Conservation (phyloP, 2,888 invertebrate genomes). For the Agrenia bidenticulata region DNA sequence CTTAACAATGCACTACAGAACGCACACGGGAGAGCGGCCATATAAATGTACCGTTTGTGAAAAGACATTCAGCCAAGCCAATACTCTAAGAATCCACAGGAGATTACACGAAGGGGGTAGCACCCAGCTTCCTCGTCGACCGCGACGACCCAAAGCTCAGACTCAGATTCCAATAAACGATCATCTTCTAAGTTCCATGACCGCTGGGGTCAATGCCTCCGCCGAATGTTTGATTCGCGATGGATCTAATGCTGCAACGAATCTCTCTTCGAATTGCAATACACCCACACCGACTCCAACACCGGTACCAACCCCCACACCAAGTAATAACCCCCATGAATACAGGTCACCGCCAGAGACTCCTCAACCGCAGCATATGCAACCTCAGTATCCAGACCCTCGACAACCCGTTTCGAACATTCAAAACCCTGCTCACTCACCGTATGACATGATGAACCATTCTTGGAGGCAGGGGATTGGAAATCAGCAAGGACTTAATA, state of each 20-base stretch:
- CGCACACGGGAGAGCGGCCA: slow-evolving; percentile 13
- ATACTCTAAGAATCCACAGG: not conserved
- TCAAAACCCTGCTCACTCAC: not conserved
- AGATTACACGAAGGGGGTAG: slow-evolving; percentile 1
- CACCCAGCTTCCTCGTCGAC: not conserved
- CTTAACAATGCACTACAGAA: slow-evolving; percentile 14
- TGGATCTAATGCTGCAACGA: no score
- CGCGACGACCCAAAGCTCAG: not conserved
- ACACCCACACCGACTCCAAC: no score
- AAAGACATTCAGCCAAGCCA: slow-evolving; percentile 2
- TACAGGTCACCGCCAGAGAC: not conserved
- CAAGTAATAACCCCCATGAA: no score
- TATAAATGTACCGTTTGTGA: not conserved
- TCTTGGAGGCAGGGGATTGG: not conserved
- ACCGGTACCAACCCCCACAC: no score
- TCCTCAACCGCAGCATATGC: not conserved
- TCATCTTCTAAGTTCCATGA: no score
- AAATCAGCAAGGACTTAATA: not conserved
- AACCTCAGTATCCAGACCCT: no score
- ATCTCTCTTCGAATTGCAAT: no score
- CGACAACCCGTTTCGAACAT: not conserved
- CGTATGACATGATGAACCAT: slow-evolving; percentile 3
- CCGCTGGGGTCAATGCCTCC: no score
- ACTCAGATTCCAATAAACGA: no score
- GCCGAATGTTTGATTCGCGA: no score